Conservation (phyloP, 2,888 invertebrate species). For the Trichogramma dendrolimi region DNA sequence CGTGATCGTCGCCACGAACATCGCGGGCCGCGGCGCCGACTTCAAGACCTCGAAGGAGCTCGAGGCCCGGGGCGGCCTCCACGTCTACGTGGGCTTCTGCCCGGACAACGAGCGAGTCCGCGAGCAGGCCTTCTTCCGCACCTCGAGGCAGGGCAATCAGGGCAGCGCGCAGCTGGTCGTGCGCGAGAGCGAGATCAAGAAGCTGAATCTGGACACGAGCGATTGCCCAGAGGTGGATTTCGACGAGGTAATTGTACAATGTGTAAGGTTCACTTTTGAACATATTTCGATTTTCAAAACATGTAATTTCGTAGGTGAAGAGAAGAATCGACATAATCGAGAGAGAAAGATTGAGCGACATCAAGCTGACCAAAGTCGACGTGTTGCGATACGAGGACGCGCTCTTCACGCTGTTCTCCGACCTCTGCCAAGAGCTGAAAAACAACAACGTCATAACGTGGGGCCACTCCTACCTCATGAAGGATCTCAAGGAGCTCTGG, state of each 20-base stretch:
- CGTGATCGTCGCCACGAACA: slow-evolving; percentile 26
- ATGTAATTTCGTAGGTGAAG: slow-evolving; percentile 14
- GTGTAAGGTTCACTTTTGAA: background rate
- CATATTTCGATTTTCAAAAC: background rate
- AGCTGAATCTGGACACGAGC: slow-evolving; percentile 13
- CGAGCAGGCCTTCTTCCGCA: slow-evolving; percentile 25
- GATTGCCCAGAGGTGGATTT: slow-evolving; percentile 21
- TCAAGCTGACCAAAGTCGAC: slow-evolving; percentile 22
- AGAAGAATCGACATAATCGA: slow-evolving; percentile 22
- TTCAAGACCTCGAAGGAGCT: slow-evolving; percentile 24
- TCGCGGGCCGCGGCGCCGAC: slow-evolving; percentile 28
- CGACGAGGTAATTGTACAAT: slow-evolving; percentile 15
- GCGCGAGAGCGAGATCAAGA: slow-evolving; percentile 22
- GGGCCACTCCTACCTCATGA: slow-evolving; percentile 28
- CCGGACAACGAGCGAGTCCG: slow-evolving; percentile 26
- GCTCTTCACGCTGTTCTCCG: slow-evolving; percentile 21
- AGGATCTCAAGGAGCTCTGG: slow-evolving; percentile 26
- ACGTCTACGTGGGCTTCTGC: slow-evolving; percentile 26
- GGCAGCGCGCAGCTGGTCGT: slow-evolving; percentile 23
- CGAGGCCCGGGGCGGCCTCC: slow-evolving; percentile 23
- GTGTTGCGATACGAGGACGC: slow-evolving; percentile 26
- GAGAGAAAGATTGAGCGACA: slow-evolving; percentile 21
- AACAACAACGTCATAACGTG: slow-evolving; percentile 26
- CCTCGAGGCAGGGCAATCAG: slow-evolving; percentile 23
- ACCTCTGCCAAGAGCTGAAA: slow-evolving; percentile 27